These are phyloP conservation scores for Strix aluco DNA, from an alignment of 2,113 vertebrate species.

Conservation along the genomic window DNA sequence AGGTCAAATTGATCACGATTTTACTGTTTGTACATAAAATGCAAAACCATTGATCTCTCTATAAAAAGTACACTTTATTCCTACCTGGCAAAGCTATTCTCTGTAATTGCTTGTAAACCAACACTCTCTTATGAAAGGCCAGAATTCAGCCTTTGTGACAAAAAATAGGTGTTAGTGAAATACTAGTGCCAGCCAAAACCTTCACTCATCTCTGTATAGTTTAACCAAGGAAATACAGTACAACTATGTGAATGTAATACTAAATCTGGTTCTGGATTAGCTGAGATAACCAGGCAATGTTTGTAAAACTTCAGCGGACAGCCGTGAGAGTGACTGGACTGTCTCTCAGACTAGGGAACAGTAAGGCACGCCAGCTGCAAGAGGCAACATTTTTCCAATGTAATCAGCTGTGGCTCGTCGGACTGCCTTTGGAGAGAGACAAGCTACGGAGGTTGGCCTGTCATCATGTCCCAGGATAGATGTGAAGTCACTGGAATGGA, in stretches of 20 bases:
- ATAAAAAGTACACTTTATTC: background rate
- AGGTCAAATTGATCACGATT: background rate
- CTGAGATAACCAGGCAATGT: background rate
- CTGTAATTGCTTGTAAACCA: background rate
- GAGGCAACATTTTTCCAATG: background rate
- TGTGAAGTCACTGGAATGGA: background rate
- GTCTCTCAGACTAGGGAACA: background rate
- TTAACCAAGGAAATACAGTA: background rate
- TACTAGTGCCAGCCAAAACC: background rate
- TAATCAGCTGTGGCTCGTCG: background rate
- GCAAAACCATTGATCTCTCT: background rate
- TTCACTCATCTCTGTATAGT: background rate
- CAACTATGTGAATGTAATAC: background rate
- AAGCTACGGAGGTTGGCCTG: background rate
- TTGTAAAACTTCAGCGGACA: background rate
- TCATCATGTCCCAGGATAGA: constrained; percentile 45
- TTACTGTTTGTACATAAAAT: background rate
- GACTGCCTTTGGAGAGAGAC: background rate
- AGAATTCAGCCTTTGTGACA: background rate
- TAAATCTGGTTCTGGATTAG: background rate
- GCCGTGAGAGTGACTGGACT: background rate
- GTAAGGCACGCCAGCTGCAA: background rate
- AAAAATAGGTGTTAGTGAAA: background rate
- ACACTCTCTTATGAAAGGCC: background rate
- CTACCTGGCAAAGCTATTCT: background rate